Base-by-base conservation (phyloP, 2,888 invertebrate genomes). In the Platypus cylindrus region DNA sequence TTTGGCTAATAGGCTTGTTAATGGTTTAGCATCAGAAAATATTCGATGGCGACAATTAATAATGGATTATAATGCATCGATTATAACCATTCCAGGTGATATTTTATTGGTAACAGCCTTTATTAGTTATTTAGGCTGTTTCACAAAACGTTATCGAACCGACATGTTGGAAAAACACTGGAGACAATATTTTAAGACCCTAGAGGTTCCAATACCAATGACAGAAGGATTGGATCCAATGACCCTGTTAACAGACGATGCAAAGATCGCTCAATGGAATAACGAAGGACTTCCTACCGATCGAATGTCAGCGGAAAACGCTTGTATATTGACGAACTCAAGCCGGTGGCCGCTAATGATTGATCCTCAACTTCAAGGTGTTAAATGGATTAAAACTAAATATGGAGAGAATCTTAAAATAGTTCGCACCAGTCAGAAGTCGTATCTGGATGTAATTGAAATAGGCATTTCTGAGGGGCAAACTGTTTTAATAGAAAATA, bases 281-380 rank as follows among this genome's bases (percentile, higher is more conserved):
- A 94, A 94, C 56, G 87, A 90, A 60, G 91, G 82, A 0, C 63
- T 95, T 30, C 94, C 94, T 3, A 81, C 79, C 32, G 94, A 94
- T 59, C 70, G 82, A 31, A 93, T 93, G 90, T 93, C 93, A 5
- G 72, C 87, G 0, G 93, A 94, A 62, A 94, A 94, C 60, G 94
- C 93, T 3, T 85, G 86, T 12, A 91, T 94, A 47, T 68, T 94
- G 33, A 78, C 79, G 12, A 85, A 82, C 59, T 90, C 90, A 0
- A 78, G 87, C 24, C 68, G 93, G 16, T 94, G 93, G 87, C 93
- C 94, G 0, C 66, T 94, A 12, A 87, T 94, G 75, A 91, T 94
- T 46, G 94, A 94, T 65, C 93, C 93, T 0, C 91, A 91, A 60
- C 45, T 62, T 9, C 89, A 90, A 68, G 90, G 56, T 1, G 73